A percentile compares a stretch with the other conserved stretches of the same genome.
These are phyloP conservation scores for Semotilus atromaculatus DNA, from an alignment of 2,797 vertebrate species.

Conservation along the genomic window DNA sequence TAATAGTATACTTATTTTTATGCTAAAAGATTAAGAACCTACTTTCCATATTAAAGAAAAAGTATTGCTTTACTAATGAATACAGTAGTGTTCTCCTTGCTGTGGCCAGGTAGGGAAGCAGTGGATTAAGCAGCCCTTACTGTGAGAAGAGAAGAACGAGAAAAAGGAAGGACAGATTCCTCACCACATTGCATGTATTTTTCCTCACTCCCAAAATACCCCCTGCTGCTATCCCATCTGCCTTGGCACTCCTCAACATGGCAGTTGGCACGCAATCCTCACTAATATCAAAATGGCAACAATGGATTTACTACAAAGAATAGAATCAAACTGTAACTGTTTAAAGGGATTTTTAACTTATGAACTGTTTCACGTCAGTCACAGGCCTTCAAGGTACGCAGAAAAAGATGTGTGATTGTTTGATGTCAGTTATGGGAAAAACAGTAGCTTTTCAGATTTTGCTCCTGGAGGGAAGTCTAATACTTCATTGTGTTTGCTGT, in stretches of 20 bases:
- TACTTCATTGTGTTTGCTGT: not conserved
- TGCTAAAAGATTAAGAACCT: not conserved
- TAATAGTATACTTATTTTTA: not conserved
- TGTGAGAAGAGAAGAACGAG: constrained; percentile 70
- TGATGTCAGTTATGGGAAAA: constrained; percentile 10
- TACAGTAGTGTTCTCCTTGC: constrained; percentile 13
- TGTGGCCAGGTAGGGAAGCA: constrained; percentile 36
- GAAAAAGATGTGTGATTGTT: not conserved
- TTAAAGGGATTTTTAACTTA: constrained; percentile 26
- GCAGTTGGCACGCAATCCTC: constrained; percentile 67
- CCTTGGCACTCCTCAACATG: constrained; percentile 68
- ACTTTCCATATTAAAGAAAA: not conserved
- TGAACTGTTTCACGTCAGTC: constrained; percentile 3
- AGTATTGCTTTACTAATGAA: constrained; percentile 10
- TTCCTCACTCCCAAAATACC: constrained; percentile 68
- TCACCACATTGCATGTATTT: constrained; percentile 67
- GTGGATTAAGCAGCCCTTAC: constrained; percentile 69
- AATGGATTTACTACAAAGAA: constrained; percentile 51
- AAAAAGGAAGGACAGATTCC: constrained; percentile 66
- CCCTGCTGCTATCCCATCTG: constrained; percentile 79
- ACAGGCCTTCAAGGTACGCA: constrained; percentile 6
- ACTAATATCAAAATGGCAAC: constrained; percentile 61
- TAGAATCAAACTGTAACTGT: not conserved
- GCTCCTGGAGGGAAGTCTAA: not conserved
- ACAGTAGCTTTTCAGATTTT: not conserved